Base-by-base conservation (phyloP, 2,888 invertebrate genomes). In the Pteria penguin region DNA sequence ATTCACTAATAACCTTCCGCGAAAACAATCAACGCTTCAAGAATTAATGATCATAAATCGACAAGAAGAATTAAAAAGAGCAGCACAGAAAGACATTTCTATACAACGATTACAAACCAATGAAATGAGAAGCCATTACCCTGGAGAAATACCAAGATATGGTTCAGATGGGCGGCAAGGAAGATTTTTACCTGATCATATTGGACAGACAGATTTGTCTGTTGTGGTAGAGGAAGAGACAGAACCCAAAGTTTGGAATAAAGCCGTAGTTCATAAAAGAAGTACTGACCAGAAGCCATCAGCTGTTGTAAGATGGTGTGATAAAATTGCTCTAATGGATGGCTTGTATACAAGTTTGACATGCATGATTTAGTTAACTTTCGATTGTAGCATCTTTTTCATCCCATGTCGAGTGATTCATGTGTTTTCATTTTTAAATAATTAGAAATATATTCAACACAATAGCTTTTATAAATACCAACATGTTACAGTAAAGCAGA, bases 221-320 rank as follows among this genome's bases (percentile, higher is more conserved):
- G 45, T 45, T 8, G 45, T 45, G 11, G 8, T 45, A 14, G 45
- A 45, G 18, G 45, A 45, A 1, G 45, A 45, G 45, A 45, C 8
- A 18, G 45, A 18, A 45, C 45, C 11, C 45, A 14, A 45, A 8
- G 65, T 65, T 27, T 65, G 65, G 65, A 45, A 33, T 31, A 65
- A 65, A 45, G 33, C 65, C 18, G 36, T 65, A 27, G 65, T n/a
- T 26, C 65, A 65, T 27, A 65, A 65, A 45, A n/a, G n/a, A n/a
- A n/a, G n/a, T n/a, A n/a, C n/a, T n/a, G n/a, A n/a, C n/a, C n/a
- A n/a, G n/a, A n/a, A n/a, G n/a, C n/a, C n/a, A n/a, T n/a, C n/a
- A n/a, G 45, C 45, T 45, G 45, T 45, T 18, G 11, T 45, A 18
- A 8, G 8, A 18, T 45, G 45, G 18, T 45, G 18, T 45, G 45